A percentile compares a stretch with the other conserved stretches of the same genome.
Evolutionary conservation across 2,797 vertebrate genomes (phyloP).

Genomic region (Myoxocephalus aenaeus): DNA sequence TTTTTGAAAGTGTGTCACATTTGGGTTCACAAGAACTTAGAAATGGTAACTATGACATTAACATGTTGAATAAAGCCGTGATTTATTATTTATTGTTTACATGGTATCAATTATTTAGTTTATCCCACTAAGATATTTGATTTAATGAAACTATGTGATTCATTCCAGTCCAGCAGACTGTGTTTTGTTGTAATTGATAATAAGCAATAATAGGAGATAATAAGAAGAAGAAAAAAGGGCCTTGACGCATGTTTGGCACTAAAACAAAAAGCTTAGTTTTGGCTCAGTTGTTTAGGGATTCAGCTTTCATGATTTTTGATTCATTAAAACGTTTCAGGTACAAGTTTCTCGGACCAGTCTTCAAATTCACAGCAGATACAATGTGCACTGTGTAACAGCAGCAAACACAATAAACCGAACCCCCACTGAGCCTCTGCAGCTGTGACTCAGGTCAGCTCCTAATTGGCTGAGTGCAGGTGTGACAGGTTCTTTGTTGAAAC

Average conservation of each 20-base stretch:
- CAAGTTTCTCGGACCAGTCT: slow-evolving; percentile 6
- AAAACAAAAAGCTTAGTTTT: neutral
- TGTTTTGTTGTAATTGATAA: neutral
- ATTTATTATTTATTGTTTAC: slow-evolving; percentile 35
- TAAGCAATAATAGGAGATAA: neutral
- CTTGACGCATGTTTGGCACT: neutral
- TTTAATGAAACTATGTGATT: slow-evolving; percentile 7
- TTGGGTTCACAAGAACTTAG: neutral
- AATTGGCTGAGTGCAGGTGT: slow-evolving; percentile 40
- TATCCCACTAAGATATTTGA: neutral
- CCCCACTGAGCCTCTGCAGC: neutral
- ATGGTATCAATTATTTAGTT: neutral
- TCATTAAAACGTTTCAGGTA: slow-evolving; percentile 26
- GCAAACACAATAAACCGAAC: neutral
- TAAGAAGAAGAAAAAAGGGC: neutral
- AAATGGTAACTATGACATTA: slow-evolving; percentile 8
- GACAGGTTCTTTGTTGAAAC: neutral
- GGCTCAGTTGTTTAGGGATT: neutral
- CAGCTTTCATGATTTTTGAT: slow-evolving; percentile 12
- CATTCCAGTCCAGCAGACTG: slow-evolving; percentile 10
- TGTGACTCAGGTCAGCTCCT: slow-evolving; percentile 21
- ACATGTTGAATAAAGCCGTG: slow-evolving; percentile 6
- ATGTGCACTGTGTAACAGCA: neutral
- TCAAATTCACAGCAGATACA: slow-evolving; percentile 17
- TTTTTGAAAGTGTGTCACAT: slow-evolving; percentile 4